Percentiles rank a stretch among this genome's conserved stretches.
These are phyloP conservation scores for Xiphorhynchus elegans DNA, from an alignment of 2,113 vertebrate genomes.

Conservation along the genomic window DNA sequence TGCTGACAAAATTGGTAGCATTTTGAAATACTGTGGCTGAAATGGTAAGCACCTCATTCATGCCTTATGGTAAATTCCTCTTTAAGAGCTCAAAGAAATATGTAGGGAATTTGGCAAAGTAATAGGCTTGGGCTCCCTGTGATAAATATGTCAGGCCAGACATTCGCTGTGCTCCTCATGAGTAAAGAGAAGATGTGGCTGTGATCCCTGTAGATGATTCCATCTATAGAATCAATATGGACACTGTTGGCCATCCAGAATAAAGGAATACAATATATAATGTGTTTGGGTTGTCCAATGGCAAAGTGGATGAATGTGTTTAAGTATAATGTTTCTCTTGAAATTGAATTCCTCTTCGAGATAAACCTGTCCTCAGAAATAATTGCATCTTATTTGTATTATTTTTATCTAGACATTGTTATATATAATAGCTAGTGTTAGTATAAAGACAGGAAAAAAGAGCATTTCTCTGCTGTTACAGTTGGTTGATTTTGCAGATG, in stretches of 20 bases:
- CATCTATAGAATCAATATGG: background rate
- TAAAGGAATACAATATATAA: background rate
- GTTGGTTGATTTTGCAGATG: background rate
- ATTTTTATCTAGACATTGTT: background rate
- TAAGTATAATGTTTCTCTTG: background rate
- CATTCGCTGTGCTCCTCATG: background rate
- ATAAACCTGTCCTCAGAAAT: background rate
- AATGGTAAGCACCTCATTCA: background rate
- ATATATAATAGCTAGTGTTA: background rate
- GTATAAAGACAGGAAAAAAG: background rate
- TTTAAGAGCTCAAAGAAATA: background rate
- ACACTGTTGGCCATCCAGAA: background rate
- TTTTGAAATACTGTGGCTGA: background rate
- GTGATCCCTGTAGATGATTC: background rate
- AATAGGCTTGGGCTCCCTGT: background rate
- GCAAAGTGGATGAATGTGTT: background rate
- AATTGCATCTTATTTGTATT: background rate
- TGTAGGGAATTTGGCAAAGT: background rate
- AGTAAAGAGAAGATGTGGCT: background rate
- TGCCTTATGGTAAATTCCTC: background rate
- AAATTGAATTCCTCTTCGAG: background rate
- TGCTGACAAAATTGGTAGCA: background rate
- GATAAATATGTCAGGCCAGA: background rate
- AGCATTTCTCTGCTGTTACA: background rate
- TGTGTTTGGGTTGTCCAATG: background rate